These are phyloP conservation scores for Nymphicus hollandicus DNA, from an alignment of 2,113 vertebrate species.

Conservation along the genomic window DNA sequence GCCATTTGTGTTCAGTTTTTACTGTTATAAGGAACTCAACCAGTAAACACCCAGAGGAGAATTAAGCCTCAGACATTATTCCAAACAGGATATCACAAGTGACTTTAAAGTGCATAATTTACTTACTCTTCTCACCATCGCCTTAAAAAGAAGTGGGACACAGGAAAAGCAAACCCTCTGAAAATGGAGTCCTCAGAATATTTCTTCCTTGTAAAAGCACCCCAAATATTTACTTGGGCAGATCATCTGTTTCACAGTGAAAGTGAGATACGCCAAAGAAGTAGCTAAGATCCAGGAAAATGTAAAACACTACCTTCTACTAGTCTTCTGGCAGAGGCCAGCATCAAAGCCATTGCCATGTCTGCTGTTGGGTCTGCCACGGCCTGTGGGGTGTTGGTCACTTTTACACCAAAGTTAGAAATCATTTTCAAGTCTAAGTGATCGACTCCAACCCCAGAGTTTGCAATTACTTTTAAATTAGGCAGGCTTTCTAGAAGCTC, in stretches of 20 bases:
- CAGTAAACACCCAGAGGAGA: not conserved
- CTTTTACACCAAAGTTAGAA: constrained; percentile 72
- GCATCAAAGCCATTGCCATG: constrained; percentile 78
- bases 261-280: not conserved
- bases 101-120: not conserved
- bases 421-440: constrained; percentile 80
- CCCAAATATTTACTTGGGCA: not conserved
- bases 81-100: not conserved
- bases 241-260: not conserved
- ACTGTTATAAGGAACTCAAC: not conserved
- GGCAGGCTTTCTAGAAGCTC: constrained; percentile 74
- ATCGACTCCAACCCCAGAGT: constrained; percentile 77
- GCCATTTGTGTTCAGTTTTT: not conserved
- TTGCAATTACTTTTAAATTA: constrained; percentile 76
- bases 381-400: constrained; percentile 75
- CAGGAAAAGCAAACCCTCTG: not conserved
- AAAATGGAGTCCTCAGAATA: not conserved
- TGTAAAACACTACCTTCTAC: constrained; percentile 70
- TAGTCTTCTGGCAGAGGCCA: constrained; percentile 79
- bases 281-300: not conserved
- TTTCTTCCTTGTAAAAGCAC: not conserved
- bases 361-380: constrained; percentile 79
- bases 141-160: not conserved
- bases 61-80: not conserved
- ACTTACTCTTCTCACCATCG: not conserved